These are phyloP conservation scores for Sebastes matsubarae DNA, from an alignment of 2,797 vertebrate species.

Conservation along the genomic window DNA sequence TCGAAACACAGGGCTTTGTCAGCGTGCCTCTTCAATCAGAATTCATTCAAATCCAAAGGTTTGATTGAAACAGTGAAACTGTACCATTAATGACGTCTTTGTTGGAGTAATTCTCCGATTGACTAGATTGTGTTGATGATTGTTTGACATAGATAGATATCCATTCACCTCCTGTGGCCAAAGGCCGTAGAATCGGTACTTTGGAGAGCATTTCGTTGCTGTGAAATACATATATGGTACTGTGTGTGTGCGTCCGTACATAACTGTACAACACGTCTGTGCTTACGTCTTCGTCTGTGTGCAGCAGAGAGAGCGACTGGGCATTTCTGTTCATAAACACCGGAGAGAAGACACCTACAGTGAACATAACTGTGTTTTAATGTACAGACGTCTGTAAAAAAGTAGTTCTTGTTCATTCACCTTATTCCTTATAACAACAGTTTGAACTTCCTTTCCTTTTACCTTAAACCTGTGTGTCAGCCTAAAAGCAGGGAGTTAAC, in stretches of 20 bases:
- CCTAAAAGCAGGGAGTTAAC: slow-evolving; percentile 46
- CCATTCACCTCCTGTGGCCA: slow-evolving; percentile 50
- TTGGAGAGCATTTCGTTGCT: slow-evolving; percentile 58
- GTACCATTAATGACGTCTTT: slow-evolving; percentile 75
- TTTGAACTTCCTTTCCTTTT: slow-evolving; percentile 24
- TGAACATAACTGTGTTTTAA: slow-evolving; percentile 62
- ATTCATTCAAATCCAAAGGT: slow-evolving; percentile 73
- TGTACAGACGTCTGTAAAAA: slow-evolving; percentile 75
- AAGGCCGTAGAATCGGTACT: slow-evolving; percentile 49
- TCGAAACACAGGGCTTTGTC: slow-evolving; percentile 62
- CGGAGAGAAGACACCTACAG: slow-evolving; percentile 33
- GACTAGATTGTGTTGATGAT: slow-evolving; percentile 72
- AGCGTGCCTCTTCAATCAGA: slow-evolving; percentile 77
- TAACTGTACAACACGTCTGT: slow-evolving; percentile 33
- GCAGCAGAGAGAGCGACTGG: slow-evolving; percentile 38
- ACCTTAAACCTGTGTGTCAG: slow-evolving; percentile 34
- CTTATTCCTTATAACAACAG: slow-evolving; percentile 52
- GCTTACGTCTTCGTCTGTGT: slow-evolving; percentile 34
- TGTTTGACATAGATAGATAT: slow-evolving; percentile 69
- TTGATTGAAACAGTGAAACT: slow-evolving; percentile 76
- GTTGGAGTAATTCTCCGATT: slow-evolving; percentile 68
- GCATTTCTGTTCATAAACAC: slow-evolving; percentile 52
- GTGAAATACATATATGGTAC: slow-evolving; percentile 71
- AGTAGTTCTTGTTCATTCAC: slow-evolving; percentile 63
- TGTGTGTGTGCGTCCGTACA: slow-evolving; percentile 11